Evolutionary conservation across 2,888 invertebrate species (phyloP).

Genomic region (Merodon equestris): DNA sequence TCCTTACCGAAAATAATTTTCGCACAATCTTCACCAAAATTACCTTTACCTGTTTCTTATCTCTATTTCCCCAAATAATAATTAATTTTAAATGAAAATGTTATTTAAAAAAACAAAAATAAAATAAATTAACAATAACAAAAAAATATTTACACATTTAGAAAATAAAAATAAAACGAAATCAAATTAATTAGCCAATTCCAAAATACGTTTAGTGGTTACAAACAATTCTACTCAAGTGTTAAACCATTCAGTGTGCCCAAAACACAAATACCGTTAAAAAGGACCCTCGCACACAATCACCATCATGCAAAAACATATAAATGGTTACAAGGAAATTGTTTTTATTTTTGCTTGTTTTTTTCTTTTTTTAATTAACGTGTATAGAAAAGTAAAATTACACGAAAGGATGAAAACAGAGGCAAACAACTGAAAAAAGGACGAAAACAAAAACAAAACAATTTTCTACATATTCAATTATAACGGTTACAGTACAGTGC

Average conservation of each 20-base stretch:
- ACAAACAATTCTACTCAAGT: conserved; percentile 41
- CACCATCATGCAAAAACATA: conserved; percentile 52
- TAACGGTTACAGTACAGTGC: conserved; percentile 28
- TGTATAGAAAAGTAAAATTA: conserved; percentile 33
- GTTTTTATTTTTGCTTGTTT: no score
- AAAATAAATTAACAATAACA: conserved; percentile 30
- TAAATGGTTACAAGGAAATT: conserved; percentile 1
- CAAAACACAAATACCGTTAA: conserved; percentile 32
- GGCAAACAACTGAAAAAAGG: conserved; percentile 11
- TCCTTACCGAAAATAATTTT: no score
- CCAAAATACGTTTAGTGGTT: conserved; percentile 51
- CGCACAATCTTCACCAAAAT: no score
- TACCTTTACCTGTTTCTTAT: conserved; percentile 23
- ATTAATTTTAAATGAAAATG: conserved; percentile 12
- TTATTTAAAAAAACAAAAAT: conserved; percentile 37
- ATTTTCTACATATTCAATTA: conserved; percentile 54
- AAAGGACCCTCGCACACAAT: conserved; percentile 35
- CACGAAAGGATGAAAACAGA: conserved; percentile 46
- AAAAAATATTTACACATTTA: conserved; percentile 30
- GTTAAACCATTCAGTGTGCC: conserved; percentile 35
- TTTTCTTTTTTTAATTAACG: conserved; percentile 12
- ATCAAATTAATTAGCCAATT: conserved; percentile 69
- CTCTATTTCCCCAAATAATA: conserved; percentile 23
- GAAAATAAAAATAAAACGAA: conserved; percentile 60
- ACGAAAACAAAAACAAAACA: conserved; percentile 42